These are phyloP conservation scores for Rhopalosiphum maidis DNA, from an alignment of 1,140 invertebrate genomes.

Conservation along the genomic window DNA sequence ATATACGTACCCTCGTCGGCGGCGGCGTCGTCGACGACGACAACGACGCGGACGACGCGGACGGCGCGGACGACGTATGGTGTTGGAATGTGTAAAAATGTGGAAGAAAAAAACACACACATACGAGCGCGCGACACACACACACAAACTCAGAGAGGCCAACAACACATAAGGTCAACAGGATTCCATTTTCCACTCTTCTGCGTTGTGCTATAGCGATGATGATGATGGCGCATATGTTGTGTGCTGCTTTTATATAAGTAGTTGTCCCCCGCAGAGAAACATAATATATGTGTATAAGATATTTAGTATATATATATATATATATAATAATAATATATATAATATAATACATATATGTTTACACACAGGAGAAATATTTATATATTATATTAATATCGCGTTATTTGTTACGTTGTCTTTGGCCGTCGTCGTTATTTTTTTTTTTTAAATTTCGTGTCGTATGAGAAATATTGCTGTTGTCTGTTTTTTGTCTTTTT, in stretches of 20 bases:
- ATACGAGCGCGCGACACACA: conserved; percentile 2
- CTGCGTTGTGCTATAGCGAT: neutral
- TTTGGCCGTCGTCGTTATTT: conserved; percentile 1
- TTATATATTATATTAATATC: conserved; percentile 3
- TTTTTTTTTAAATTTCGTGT: neutral
- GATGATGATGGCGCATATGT: conserved; percentile 37
- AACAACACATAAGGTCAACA: conserved; percentile 54
- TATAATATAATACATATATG: neutral
- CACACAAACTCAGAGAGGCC: conserved; percentile 17
- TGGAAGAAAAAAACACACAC: conserved; percentile 44
- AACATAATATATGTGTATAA: conserved; percentile 30
- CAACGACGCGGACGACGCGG: neutral
- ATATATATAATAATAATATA: neutral
- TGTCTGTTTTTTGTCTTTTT: neutral
- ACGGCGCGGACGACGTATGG: conserved; percentile 29
- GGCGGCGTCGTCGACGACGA: neutral
- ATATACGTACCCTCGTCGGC: conserved; percentile 5
- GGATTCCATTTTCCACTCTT: conserved; percentile 54
- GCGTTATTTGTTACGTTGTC: conserved; percentile 25
- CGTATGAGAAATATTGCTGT: neutral
- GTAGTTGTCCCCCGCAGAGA: conserved; percentile 52
- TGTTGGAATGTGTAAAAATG: conserved; percentile 54
- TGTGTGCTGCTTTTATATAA: neutral
- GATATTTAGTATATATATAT: conserved; percentile 21
- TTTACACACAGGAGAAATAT: conserved; percentile 8